phyloP scores from a whole-genome alignment of 2,113 vertebrate species.

The Benitochromis conjunctus region DNA sequence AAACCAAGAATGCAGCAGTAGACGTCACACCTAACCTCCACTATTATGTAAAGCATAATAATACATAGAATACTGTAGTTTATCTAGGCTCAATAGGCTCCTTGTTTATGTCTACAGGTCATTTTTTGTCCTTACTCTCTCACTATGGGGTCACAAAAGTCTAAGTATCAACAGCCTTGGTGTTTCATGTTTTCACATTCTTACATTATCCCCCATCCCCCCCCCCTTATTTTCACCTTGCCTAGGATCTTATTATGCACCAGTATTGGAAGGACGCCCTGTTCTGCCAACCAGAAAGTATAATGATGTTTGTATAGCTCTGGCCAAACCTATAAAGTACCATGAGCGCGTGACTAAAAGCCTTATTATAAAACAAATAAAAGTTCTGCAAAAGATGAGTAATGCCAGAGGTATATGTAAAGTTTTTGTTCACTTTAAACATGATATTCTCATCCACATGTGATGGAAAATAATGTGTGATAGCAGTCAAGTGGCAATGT shows the following conservation, averaged over 20 bases:
- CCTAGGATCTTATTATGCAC: neutral
- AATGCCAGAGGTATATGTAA: neutral
- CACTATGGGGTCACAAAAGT: neutral
- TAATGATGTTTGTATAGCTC: neutral
- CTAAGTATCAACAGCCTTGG: neutral
- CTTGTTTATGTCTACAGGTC: neutral
- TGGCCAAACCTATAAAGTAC: neutral
- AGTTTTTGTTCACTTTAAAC: neutral
- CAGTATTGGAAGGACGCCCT: neutral
- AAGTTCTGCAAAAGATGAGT: neutral
- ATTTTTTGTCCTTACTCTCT: neutral
- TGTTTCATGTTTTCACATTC: neutral
- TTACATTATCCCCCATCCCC: neutral
- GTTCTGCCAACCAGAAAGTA: neutral
- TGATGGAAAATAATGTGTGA: neutral
- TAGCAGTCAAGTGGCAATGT: neutral
- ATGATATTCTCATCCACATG: neutral
- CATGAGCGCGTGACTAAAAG: neutral
- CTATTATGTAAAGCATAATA: neutral
- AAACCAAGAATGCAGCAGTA: neutral
- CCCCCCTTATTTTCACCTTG: neutral
- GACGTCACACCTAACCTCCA: neutral
- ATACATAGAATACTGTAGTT: neutral
- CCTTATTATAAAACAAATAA: neutral
- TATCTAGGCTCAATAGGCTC: neutral